These are phyloP conservation scores for Mesochorus sp. DNA, from an alignment of 2,888 invertebrate genomes.

Conservation along the genomic window DNA sequence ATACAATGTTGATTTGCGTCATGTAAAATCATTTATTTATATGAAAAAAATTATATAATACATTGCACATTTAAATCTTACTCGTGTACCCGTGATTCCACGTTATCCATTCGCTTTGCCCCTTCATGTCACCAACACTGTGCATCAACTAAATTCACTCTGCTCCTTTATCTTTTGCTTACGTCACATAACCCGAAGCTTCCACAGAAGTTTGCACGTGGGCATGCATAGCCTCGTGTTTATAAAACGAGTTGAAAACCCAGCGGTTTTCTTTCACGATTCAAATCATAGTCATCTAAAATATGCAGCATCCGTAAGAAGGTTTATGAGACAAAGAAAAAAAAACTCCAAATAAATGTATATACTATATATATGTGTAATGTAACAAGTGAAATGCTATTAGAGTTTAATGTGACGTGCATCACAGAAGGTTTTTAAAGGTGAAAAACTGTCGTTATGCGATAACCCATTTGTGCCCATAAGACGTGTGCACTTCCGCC, in stretches of 20 bases:
- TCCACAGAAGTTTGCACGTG: slow-evolving; percentile 15
- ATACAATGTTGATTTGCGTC: too few species aligned
- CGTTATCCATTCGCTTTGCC: slow-evolving; percentile 56
- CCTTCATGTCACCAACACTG: slow-evolving; percentile 37
- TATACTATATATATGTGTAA: not conserved
- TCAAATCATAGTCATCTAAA: slow-evolving; percentile 77
- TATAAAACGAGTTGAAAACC: not conserved
- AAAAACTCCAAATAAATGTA: not conserved
- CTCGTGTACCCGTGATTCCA: too few species aligned
- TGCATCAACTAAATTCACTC: slow-evolving; percentile 23
- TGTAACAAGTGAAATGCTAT: slow-evolving; percentile 72
- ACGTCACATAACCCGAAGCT: slow-evolving; percentile 11
- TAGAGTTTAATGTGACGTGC: slow-evolving; percentile 78
- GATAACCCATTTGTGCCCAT: slow-evolving; percentile 49
- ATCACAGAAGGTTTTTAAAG: slow-evolving; percentile 75
- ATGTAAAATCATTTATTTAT: too few species aligned
- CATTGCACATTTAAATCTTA: slow-evolving; percentile 72
- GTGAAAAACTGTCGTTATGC: slow-evolving; percentile 68
- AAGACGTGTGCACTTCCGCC: slow-evolving; percentile 20
- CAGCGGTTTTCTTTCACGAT: slow-evolving; percentile 74
- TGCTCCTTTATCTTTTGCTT: slow-evolving; percentile 2
- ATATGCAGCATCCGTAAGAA: slow-evolving; percentile 63
- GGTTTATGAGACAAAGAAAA: slow-evolving; percentile 21
- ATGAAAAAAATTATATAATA: slow-evolving; percentile 64
- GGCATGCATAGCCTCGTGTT: not conserved